These are phyloP conservation scores for Porites lutea DNA, from an alignment of 64 coral and sea anemone species.

Conservation along the genomic window DNA sequence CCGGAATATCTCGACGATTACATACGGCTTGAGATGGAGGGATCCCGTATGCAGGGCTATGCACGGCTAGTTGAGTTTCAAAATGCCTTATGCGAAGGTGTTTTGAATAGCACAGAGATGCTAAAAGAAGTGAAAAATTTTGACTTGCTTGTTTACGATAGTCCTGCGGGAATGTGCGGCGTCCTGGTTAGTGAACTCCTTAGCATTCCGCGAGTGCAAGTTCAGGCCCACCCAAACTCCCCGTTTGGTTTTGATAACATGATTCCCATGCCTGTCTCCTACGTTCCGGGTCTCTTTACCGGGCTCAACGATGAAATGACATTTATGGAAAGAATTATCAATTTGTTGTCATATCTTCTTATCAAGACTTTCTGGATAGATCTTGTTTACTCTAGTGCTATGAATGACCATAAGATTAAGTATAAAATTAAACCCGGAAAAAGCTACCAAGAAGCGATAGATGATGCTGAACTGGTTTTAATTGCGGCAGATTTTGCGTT, in stretches of 20 bases:
- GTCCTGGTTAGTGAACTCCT: constrained; percentile 6
- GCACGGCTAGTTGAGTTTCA: neutral
- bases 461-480: constrained; percentile 30
- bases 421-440: constrained; percentile 49
- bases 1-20: neutral
- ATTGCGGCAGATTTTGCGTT: constrained; percentile 50
- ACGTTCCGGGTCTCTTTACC: constrained; percentile 14
- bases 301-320: constrained; percentile 31
- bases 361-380: neutral
- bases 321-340: constrained; percentile 53
- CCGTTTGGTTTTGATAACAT: neutral
- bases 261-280: constrained; percentile 29
- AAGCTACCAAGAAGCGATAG: constrained; percentile 2
- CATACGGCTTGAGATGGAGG: neutral
- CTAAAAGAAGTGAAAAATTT: constrained; percentile 20
- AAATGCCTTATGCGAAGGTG: neutral
- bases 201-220: constrained; percentile 39
- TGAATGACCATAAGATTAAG: constrained; percentile 29
- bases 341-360: constrained; percentile 8
- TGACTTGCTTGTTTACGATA: constrained; percentile 25
- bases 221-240: constrained; percentile 6
- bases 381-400: neutral
- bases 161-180: constrained; percentile 4
- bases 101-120: constrained; percentile 21
- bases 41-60: neutral